Conservation (phyloP, 1,140 invertebrate species). For the Drosophila sproati region DNA sequence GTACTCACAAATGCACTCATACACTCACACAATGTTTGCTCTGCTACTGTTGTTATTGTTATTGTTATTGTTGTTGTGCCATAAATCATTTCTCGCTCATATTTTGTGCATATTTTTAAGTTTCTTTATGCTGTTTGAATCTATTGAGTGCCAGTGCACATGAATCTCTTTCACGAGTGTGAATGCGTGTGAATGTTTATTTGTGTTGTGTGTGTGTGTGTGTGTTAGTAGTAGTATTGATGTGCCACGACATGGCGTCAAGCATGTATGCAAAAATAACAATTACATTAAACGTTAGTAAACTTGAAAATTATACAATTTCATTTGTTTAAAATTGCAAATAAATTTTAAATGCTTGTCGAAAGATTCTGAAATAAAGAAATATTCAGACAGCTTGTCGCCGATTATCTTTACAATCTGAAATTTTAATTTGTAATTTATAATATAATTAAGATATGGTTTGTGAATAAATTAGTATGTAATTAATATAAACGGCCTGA, state of each 20-base stretch:
- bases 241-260: slow-evolving; percentile 75
- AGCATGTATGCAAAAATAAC: slow-evolving; percentile 74
- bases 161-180: slow-evolving; percentile 16
- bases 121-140: slow-evolving; percentile 57
- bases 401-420: slow-evolving; percentile 19
- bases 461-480: too few relatives aligned
- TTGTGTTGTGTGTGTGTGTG: slow-evolving; percentile 25
- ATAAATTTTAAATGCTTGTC: slow-evolving; percentile 25
- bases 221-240: slow-evolving; percentile 59
- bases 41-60: slow-evolving; percentile 36
- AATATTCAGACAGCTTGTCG: slow-evolving; percentile 20
- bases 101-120: slow-evolving; percentile 77
- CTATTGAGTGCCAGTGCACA: slow-evolving; percentile 52
- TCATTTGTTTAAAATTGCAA: slow-evolving; percentile 50
- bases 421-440: slow-evolving; percentile 9
- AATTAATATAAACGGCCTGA: too few relatives aligned
- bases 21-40: slow-evolving; percentile 23
- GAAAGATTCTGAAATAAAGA: slow-evolving; percentile 11
- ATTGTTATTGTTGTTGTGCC: slow-evolving; percentile 20
- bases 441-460: background rate
- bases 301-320: slow-evolving; percentile 63
- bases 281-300: slow-evolving; percentile 70
- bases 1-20: slow-evolving; percentile 17
- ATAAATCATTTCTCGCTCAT: slow-evolving; percentile 80
- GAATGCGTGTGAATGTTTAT: slow-evolving; percentile 7